These are phyloP conservation scores for Steinernema feltiae DNA, from an alignment of 1,140 invertebrate species.

Conservation along the genomic window DNA sequence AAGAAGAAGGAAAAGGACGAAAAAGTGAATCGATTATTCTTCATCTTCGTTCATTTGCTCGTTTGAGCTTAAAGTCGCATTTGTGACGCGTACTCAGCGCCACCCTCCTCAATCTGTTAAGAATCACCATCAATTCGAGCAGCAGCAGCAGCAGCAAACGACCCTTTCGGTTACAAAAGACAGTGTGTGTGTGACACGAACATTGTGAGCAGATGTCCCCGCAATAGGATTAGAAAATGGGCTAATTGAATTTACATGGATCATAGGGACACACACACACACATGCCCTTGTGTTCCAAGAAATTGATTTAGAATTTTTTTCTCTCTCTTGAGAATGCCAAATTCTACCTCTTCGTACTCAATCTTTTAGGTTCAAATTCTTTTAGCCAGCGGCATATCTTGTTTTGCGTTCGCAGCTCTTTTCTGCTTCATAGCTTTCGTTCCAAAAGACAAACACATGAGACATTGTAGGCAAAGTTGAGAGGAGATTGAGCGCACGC, in stretches of 20 bases:
- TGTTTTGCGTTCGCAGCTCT: no score
- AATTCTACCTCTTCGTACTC: background rate
- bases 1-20: conserved; percentile 8
- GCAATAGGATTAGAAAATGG: no score
- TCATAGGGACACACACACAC: background rate
- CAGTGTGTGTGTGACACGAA: no score
- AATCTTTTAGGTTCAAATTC: background rate
- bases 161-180: no score
- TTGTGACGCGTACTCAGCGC: no score
- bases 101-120: no score
- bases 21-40: conserved; percentile 12
- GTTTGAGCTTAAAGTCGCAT: background rate
- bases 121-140: no score
- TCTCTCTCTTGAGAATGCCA: background rate
- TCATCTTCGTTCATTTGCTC: background rate
- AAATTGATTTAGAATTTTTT: background rate
- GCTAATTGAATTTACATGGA: background rate
- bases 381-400: no score
- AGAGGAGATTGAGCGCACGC: background rate
- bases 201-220: no score
- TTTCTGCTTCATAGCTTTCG: background rate
- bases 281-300: background rate
- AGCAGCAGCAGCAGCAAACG: no score
- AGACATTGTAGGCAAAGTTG: background rate
- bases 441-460: background rate